These are phyloP conservation scores for Pristiophorus japonicus DNA, from an alignment of 2,113 vertebrate species.

Conservation along the genomic window DNA sequence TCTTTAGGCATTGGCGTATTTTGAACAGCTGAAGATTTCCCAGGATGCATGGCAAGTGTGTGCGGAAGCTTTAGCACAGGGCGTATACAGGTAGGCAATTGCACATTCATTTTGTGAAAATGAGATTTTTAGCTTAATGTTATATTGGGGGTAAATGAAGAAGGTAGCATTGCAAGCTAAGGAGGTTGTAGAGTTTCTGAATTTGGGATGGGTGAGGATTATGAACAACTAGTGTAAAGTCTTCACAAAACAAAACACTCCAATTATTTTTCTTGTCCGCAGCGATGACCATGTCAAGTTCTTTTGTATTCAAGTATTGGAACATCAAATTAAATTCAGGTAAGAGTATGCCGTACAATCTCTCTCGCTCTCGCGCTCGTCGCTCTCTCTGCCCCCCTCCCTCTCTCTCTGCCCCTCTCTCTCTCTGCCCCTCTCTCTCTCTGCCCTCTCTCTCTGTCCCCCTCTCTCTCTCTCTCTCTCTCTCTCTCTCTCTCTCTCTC, in stretches of 20 bases:
- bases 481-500: too few species aligned
- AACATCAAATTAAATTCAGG: slow-evolving; percentile 96
- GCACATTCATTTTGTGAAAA: not conserved
- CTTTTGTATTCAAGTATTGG: slow-evolving; percentile 97
- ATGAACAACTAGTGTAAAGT: not conserved
- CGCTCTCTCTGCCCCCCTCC: too few species aligned
- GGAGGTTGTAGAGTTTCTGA: not conserved
- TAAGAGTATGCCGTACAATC: slow-evolving; percentile 49
- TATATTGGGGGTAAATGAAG: not conserved
- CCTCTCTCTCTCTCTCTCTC: too few species aligned
- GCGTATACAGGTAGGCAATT: slow-evolving; percentile 76
- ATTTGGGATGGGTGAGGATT: not conserved
- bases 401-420: too few species aligned
- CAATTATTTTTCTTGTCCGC: slow-evolving; percentile 44
- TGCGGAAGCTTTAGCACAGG: slow-evolving; percentile 83
- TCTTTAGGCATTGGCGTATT: slow-evolving; percentile 84
- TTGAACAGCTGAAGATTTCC: slow-evolving; percentile 95
- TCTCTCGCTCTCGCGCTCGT: too few species aligned
- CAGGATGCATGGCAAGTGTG: slow-evolving; percentile 94
- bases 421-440: too few species aligned
- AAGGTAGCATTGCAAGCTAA: not conserved
- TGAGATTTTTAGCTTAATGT: not conserved
- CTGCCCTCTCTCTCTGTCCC: too few species aligned
- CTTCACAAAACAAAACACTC: not conserved
- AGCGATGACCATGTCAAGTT: slow-evolving; percentile 98